These are phyloP conservation scores for Clupea harengus DNA, from an alignment of 2,113 vertebrate species.

Conservation along the genomic window DNA sequence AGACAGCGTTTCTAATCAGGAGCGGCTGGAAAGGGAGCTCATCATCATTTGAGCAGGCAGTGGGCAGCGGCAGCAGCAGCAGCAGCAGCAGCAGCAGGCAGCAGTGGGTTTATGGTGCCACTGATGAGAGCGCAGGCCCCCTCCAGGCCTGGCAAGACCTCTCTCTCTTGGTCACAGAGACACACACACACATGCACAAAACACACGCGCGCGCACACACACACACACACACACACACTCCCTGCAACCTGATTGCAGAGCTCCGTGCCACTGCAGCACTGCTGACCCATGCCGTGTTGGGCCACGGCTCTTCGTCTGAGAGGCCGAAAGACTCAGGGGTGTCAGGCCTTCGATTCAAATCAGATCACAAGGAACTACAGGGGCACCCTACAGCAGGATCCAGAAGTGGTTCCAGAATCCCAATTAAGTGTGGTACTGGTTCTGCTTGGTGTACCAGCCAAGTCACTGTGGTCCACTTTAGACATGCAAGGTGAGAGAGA, in stretches of 20 bases:
- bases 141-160: conserved; percentile 7
- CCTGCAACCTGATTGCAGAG: not conserved
- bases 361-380: not conserved
- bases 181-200: not conserved
- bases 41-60: conserved; percentile 40
- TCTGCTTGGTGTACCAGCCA: too few relatives aligned
- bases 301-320: not conserved
- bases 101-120: not conserved
- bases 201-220: not conserved
- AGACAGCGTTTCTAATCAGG: conserved; percentile 52
- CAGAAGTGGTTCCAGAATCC: too few relatives aligned
- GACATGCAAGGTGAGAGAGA: not conserved
- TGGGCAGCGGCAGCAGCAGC: not conserved
- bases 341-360: too few relatives aligned
- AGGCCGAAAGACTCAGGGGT: not conserved
- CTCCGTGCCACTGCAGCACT: not conserved
- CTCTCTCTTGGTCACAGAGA: conserved; percentile 43
- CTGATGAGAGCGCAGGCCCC: not conserved
- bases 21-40: conserved; percentile 43
- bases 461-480: not conserved
- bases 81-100: not conserved
- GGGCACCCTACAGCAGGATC: not conserved
- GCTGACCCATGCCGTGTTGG: not conserved
- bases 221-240: not conserved
- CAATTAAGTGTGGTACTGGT: too few relatives aligned